Base-by-base conservation (phyloP, 2,113 vertebrate species). In the Lethenteron camtschaticum region DNA sequence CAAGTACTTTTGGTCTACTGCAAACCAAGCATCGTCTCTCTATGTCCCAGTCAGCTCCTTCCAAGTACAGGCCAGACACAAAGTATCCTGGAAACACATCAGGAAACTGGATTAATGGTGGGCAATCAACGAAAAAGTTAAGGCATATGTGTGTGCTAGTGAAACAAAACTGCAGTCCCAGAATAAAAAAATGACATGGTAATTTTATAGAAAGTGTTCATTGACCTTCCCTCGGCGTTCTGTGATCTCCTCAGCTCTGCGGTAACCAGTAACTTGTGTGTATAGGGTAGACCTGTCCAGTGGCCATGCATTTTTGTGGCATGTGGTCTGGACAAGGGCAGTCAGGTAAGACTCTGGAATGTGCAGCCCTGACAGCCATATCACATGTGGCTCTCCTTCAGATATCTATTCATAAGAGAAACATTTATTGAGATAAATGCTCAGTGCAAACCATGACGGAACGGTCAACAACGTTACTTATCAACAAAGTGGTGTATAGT, bases 291-390 rank as follows among this genome's bases (percentile, higher is more conserved):
- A 88, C 70, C 80, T 84, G 76, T 96, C 90, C 76, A 99, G 82
- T 1, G 92, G 87, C 94, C 92, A 96, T 72, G 81, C 74, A 9
- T 94, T 90, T 70, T 71, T 86, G 75, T 90, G 82, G 77, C 89
- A 99, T 16, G 88, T 86, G 68, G 86, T 87, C 76, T 96, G 92
- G 12, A 96, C 84, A 55, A 99, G 79, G 1, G 92, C 90, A 0
- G 82, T 95, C 74, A 99, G 82, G 76, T 96, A 99, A 5, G 94
- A 90, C 41, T 89, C 89, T 0, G 94, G 94, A 70, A 91, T 76
- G 24, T 97, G 91, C 68, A 97, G 84, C 6, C 94, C 94, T 0
- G 90, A 90, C 2, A 95, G 78, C 91, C 94, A 97, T 83, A 96
- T 86, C 71, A 94, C 89, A 0, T 74, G 78, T 5, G 88, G 94